Percentiles rank a stretch among this genome's conserved stretches.
Evolutionary conservation across 2,888 invertebrate genomes (phyloP).

Genomic region (Neoscelio sp.): DNA sequence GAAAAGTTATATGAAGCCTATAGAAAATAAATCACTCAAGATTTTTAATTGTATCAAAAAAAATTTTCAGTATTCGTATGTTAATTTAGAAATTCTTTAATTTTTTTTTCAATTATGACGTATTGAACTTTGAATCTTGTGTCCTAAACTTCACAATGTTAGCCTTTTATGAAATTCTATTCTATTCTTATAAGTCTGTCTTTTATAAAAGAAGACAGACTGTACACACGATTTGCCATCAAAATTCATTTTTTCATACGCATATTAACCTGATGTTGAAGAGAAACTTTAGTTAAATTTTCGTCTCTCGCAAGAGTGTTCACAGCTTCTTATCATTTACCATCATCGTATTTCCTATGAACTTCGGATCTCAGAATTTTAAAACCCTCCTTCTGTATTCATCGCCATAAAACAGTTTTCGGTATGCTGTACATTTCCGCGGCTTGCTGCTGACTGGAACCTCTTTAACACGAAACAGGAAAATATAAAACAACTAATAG

Average conservation of each 20-base stretch:
- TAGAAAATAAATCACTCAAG: no score
- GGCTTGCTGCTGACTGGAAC: conserved; percentile 82
- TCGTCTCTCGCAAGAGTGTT: conserved; percentile 82
- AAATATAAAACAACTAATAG: background rate
- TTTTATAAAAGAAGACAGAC: no score
- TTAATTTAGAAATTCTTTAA: background rate
- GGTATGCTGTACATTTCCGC: conserved; percentile 82
- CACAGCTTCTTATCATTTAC: conserved; percentile 81
- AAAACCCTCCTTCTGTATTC: conserved; percentile 82
- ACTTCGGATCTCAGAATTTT: conserved; percentile 76
- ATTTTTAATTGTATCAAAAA: no score
- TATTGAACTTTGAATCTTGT: no score
- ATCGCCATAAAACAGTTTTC: conserved; percentile 83
- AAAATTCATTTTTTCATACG: no score
- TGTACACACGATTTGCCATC: no score
- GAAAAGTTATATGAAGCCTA: no score
- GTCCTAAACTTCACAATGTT: no score
- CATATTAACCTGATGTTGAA: conserved; percentile 81
- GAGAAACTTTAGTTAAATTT: conserved; percentile 82
- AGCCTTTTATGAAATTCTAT: no score
- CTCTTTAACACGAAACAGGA: conserved; percentile 73
- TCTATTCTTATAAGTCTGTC: no score
- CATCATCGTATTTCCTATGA: conserved; percentile 78
- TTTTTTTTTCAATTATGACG: no score
- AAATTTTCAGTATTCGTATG: no score